A percentile compares a stretch with the other conserved stretches of the same genome.
phyloP scores from a whole-genome alignment of 2,888 invertebrate genomes.

The Cephonodes hylas region DNA sequence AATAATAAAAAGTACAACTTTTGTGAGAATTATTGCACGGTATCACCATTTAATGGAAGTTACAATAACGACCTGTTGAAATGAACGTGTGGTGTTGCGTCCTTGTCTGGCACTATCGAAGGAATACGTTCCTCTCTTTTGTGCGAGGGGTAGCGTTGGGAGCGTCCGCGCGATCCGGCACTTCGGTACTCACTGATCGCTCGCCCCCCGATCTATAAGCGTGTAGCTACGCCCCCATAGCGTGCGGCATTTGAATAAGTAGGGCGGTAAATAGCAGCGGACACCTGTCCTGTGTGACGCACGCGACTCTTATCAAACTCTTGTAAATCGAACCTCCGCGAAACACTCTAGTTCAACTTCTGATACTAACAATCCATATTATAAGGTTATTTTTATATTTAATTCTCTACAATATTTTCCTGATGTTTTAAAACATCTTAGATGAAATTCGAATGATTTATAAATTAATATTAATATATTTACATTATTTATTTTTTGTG shows the following conservation, averaged over 20 bases:
- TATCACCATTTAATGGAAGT: conserved; percentile 73
- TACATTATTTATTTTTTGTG: no score
- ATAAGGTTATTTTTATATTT: no score
- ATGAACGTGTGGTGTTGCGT: conserved; percentile 52
- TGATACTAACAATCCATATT: no score
- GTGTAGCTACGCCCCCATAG: conserved; percentile 56
- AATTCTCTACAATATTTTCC: no score
- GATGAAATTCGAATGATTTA: no score
- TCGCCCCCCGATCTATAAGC: conserved; percentile 72
- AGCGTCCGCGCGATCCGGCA: conserved; percentile 69
- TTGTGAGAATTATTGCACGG: conserved; percentile 67
- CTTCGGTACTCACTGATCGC: conserved; percentile 67
- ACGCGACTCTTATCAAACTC: conserved; percentile 42
- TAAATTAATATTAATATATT: no score
- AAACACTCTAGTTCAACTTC: neutral
- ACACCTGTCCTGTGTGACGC: conserved; percentile 65
- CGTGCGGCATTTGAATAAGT: conserved; percentile 60
- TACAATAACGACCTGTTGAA: conserved; percentile 80
- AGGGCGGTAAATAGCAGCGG: conserved; percentile 72
- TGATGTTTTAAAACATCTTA: no score
- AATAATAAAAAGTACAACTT: conserved; percentile 54
- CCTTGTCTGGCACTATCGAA: conserved; percentile 52
- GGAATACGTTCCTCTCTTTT: conserved; percentile 59
- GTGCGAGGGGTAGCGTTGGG: conserved; percentile 39
- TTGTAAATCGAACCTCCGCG: conserved; percentile 32